Conservation (phyloP, 2,113 vertebrate genomes). For the Brienomyrus longianalis region DNA sequence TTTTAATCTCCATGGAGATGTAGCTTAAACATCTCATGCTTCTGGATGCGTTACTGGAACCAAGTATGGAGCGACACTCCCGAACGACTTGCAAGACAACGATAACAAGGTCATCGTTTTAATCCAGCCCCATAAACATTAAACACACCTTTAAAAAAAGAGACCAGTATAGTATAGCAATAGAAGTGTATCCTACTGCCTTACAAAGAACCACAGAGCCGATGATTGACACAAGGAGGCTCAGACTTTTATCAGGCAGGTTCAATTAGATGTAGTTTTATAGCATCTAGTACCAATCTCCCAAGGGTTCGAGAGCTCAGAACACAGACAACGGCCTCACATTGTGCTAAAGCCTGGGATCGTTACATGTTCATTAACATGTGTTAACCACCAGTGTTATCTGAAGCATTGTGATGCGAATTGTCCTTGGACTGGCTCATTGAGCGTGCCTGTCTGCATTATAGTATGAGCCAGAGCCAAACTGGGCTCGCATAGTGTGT, state of each 20-base stretch:
- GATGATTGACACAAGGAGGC: neutral
- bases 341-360: slow-evolving; percentile 43
- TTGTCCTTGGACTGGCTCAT: slow-evolving; percentile 50
- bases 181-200: neutral
- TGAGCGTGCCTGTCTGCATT: slow-evolving; percentile 45
- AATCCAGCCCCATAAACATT: neutral
- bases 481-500: neutral
- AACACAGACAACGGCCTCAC: slow-evolving; percentile 15
- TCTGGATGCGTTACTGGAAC: neutral
- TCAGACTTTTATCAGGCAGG: slow-evolving; percentile 19
- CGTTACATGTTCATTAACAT: slow-evolving; percentile 62
- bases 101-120: neutral
- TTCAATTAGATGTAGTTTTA: slow-evolving; percentile 37
- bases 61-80: neutral
- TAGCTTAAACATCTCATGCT: neutral
- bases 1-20: neutral
- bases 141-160: neutral
- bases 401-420: slow-evolving; percentile 62
- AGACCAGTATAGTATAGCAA: neutral
- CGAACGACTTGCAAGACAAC: neutral
- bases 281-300: slow-evolving; percentile 28
- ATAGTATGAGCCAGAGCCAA: slow-evolving; percentile 30
- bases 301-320: slow-evolving; percentile 25
- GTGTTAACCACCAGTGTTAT: slow-evolving; percentile 53
- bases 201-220: slow-evolving; percentile 7